phyloP scores from a whole-genome alignment of 2,113 vertebrate genomes.

The Callorhinus ursinus region DNA sequence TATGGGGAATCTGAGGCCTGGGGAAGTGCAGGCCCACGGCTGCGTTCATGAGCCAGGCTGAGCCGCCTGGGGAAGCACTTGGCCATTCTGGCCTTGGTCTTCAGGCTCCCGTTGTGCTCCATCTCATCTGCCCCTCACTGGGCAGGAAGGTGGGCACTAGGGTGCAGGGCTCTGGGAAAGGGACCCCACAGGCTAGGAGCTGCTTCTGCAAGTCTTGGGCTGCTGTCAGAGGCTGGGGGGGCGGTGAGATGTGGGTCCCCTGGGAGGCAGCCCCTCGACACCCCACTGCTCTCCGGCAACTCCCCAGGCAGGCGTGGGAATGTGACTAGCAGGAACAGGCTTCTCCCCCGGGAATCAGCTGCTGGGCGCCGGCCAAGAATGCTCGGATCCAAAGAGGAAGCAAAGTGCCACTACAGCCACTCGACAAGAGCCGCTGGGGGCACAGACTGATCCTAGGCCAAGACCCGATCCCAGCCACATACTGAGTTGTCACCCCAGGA shows the following conservation, averaged over 20 bases:
- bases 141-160: too few relatives aligned
- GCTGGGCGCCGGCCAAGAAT: slow-evolving; percentile 67
- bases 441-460: neutral
- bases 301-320: slow-evolving; percentile 71
- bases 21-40: neutral
- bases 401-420: slow-evolving; percentile 40
- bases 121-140: accelerated
- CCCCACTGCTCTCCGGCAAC: neutral
- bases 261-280: neutral
- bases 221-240: neutral
- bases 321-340: neutral
- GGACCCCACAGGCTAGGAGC: neutral
- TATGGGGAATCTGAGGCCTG: neutral
- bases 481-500: neutral
- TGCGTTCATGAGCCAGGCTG: neutral
- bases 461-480: accelerated
- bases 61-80: accelerated
- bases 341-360: slow-evolving; percentile 3
- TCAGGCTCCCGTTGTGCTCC: accelerated
- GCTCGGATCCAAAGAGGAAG: slow-evolving; percentile 36
- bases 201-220: neutral
- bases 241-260: neutral
- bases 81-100: too few relatives aligned
- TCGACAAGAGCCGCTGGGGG: accelerated
- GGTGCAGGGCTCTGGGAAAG: accelerated